Evolutionary conservation across 64 coral and sea anemone species (phyloP).

Genomic region (Montipora capricornis): DNA sequence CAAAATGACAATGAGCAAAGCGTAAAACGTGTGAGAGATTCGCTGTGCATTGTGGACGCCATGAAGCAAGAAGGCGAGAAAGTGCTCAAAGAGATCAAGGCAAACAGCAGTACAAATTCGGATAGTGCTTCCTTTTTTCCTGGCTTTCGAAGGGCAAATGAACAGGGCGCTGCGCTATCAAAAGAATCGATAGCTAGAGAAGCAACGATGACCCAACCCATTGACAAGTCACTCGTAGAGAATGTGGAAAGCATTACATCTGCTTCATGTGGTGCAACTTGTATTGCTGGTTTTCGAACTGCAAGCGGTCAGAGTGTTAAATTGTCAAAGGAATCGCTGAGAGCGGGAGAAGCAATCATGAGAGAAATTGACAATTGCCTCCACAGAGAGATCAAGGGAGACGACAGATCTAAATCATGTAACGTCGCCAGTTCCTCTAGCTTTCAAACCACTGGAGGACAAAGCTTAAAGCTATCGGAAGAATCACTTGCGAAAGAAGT

Average conservation of each 20-base stretch:
- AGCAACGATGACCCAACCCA: not conserved
- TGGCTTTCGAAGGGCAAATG: conserved; percentile 27
- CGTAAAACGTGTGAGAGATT: not conserved
- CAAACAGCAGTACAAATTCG: not conserved
- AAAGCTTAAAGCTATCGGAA: conserved; percentile 21
- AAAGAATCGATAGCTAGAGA: not conserved
- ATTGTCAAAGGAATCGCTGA: conserved; percentile 10
- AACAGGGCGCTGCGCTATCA: not conserved
- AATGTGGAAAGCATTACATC: not conserved
- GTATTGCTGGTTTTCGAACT: conserved; percentile 31
- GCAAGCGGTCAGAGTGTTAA: conserved; percentile 31
- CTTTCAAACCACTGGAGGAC: conserved; percentile 64
- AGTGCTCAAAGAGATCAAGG: not conserved
- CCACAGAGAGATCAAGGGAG: not conserved
- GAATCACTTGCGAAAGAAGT: conserved; percentile 38
- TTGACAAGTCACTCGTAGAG: not conserved
- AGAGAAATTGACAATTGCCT: conserved; percentile 1
- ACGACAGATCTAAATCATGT: not conserved
- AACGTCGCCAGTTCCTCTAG: not conserved
- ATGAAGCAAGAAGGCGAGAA: too few relatives aligned
- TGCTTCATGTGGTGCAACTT: not conserved
- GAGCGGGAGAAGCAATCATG: conserved; percentile 34
- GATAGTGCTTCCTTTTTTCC: not conserved
- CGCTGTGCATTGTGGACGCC: not conserved
- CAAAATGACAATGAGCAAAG: not conserved